A percentile compares a stretch with the other conserved stretches of the same genome.
phyloP scores from a whole-genome alignment of 2,113 vertebrate species.

The Gobius niger region DNA sequence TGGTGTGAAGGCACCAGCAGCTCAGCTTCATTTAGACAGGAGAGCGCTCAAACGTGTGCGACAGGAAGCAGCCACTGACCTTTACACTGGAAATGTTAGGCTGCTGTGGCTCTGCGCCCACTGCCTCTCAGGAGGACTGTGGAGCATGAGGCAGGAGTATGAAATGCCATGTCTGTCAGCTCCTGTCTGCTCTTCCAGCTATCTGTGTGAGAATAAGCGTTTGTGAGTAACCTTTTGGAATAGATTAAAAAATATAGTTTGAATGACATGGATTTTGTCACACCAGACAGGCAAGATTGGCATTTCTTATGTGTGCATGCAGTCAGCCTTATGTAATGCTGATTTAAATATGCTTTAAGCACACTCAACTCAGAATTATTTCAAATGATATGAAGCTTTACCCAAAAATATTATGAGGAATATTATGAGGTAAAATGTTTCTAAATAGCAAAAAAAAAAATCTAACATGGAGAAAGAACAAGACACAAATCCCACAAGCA shows the following conservation, averaged over 20 bases:
- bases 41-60: slow-evolving; percentile 36
- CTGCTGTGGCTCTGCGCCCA: slow-evolving; percentile 19
- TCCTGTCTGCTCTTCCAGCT: slow-evolving; percentile 30
- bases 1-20: slow-evolving; percentile 23
- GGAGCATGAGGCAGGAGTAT: slow-evolving; percentile 34
- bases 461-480: slow-evolving; percentile 5
- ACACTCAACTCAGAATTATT: not conserved
- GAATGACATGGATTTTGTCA: not conserved
- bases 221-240: slow-evolving; percentile 13
- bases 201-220: slow-evolving; percentile 14
- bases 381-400: not conserved
- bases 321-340: not conserved
- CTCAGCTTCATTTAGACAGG: slow-evolving; percentile 23
- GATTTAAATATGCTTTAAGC: not conserved
- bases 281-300: not conserved
- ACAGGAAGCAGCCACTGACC: slow-evolving; percentile 56
- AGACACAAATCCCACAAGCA: slow-evolving; percentile 33
- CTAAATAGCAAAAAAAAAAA: not conserved
- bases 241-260: not conserved
- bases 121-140: slow-evolving; percentile 42
- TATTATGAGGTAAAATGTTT: not conserved
- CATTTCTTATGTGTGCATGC: not conserved
- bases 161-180: slow-evolving; percentile 64
- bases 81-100: slow-evolving; percentile 56
- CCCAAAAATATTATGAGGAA: not conserved